Evolutionary conservation across 2,888 invertebrate species (phyloP).

Genomic region (Drosophila lacicola): DNA sequence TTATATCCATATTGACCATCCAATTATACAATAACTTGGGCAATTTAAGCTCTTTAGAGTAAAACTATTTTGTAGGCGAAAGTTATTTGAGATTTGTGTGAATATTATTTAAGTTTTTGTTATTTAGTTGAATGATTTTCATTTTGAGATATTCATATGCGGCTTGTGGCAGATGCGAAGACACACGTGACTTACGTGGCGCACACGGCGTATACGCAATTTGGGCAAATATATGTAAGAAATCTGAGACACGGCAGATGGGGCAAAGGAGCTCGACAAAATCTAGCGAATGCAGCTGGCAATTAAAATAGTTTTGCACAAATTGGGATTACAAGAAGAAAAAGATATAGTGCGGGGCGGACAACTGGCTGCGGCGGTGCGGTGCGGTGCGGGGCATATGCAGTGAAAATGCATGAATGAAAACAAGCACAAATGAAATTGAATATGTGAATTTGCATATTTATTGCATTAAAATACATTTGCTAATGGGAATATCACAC

Average conservation of each 20-base stretch:
- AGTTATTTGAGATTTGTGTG: neutral
- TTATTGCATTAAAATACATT: constrained; percentile 44
- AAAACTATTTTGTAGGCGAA: neutral
- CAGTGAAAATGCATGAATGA: constrained; percentile 5
- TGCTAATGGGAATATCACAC: constrained; percentile 26
- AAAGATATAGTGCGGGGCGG: neutral
- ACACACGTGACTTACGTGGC: constrained; percentile 4
- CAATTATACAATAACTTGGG: too few relatives aligned
- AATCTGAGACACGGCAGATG: constrained; percentile 12
- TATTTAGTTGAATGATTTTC: constrained; percentile 14
- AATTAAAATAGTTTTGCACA: constrained; percentile 41
- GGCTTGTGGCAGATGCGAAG: neutral
- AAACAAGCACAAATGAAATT: constrained; percentile 32
- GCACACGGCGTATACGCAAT: constrained; percentile 48
- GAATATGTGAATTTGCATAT: constrained; percentile 51
- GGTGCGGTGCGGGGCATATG: neutral
- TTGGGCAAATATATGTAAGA: constrained; percentile 12
- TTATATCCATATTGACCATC: too few relatives aligned
- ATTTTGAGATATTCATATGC: constrained; percentile 22
- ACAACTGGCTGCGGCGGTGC: neutral
- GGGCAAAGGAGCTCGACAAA: constrained; percentile 10
- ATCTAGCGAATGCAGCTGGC: constrained; percentile 24
- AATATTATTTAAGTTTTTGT: constrained; percentile 1
- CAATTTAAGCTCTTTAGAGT: too few relatives aligned
- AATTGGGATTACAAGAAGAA: constrained; percentile 11